phyloP scores from a whole-genome alignment of 2,797 vertebrate species.

The Poecilia wingei region DNA sequence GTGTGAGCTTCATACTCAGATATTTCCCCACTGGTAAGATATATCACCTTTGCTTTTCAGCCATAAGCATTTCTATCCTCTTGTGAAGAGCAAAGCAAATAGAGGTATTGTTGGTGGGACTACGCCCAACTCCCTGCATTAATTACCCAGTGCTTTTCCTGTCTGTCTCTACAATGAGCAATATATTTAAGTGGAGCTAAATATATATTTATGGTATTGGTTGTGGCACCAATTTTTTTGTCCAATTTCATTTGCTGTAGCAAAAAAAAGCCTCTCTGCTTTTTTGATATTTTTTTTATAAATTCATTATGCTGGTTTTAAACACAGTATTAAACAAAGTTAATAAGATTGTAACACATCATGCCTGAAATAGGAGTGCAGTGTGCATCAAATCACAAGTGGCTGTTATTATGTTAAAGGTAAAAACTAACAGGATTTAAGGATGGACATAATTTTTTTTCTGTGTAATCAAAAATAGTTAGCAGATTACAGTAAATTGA shows the following conservation, averaged over 20 bases:
- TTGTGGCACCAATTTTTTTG: background rate
- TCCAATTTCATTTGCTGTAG: background rate
- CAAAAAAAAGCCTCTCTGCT: background rate
- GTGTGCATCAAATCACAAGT: background rate
- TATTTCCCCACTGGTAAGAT: conserved; percentile 10
- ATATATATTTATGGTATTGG: conserved; percentile 18
- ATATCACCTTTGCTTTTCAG: conserved; percentile 10
- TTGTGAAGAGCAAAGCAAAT: conserved; percentile 7
- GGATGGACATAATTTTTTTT: background rate
- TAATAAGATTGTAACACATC: conserved; percentile 7
- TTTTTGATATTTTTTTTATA: conserved; percentile 44
- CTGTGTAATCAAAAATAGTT: background rate
- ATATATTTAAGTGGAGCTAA: conserved; percentile 13
- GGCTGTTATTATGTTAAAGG: background rate
- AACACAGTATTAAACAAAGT: conserved; percentile 12
- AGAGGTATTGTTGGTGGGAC: conserved; percentile 4
- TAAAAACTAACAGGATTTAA: background rate
- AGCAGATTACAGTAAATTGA: background rate
- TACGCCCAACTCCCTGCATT: conserved; percentile 12
- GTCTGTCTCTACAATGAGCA: conserved; percentile 9
- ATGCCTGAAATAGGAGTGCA: conserved; percentile 21
- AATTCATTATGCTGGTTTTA: conserved; percentile 30
- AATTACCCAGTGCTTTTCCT: background rate
- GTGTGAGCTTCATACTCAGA: conserved; percentile 1
- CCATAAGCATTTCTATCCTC: conserved; percentile 1